phyloP scores from a whole-genome alignment of 2,797 vertebrate genomes.

The Tadarida brasiliensis region DNA sequence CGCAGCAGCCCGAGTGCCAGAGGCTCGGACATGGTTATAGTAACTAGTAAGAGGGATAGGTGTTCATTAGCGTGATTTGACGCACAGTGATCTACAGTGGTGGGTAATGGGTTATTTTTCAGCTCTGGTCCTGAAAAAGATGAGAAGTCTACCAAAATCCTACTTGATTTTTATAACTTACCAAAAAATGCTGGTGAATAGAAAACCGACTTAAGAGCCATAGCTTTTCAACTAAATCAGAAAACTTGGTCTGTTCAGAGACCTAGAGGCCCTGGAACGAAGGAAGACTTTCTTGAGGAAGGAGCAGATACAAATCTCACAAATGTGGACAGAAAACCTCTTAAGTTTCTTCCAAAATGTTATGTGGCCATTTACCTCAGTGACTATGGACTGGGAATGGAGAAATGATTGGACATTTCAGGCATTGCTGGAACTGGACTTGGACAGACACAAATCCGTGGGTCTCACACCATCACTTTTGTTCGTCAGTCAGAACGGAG shows the following conservation, averaged over 20 bases:
- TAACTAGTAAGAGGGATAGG: not conserved
- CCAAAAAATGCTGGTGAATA: not conserved
- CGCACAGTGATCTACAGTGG: not conserved
- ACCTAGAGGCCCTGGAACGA: not conserved
- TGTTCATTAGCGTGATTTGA: not conserved
- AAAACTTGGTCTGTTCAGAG: not conserved
- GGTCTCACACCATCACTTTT: not conserved
- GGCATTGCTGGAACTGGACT: not conserved
- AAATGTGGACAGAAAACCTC: not conserved
- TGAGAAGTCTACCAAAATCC: not conserved
- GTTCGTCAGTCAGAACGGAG: not conserved
- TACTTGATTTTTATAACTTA: not conserved
- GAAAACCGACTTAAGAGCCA: not conserved
- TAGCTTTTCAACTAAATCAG: not conserved
- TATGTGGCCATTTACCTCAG: not conserved
- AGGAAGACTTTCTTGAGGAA: not conserved
- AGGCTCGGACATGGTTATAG: not conserved
- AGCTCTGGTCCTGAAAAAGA: not conserved
- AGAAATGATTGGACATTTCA: not conserved
- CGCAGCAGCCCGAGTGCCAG: not conserved
- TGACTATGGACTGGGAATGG: not conserved
- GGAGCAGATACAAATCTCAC: not conserved
- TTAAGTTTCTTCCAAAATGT: not conserved
- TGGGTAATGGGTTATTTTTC: not conserved
- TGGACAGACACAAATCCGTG: not conserved